Conservation (phyloP, 2,888 invertebrate genomes). For the Achlya flavicornis region DNA sequence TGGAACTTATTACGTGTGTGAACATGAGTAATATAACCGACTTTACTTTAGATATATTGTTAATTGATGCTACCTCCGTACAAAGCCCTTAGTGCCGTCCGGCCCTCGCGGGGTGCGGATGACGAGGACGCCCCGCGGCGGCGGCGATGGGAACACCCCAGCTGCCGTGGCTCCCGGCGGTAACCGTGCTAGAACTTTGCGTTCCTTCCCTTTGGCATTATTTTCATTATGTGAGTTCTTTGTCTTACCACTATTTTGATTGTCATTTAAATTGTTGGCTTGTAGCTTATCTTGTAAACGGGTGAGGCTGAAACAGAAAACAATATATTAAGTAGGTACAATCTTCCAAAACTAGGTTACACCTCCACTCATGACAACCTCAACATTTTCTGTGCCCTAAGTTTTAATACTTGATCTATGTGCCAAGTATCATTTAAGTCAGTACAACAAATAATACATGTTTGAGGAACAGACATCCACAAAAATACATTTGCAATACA, state of each 20-base stretch:
- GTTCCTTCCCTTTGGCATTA: conserved; percentile 71
- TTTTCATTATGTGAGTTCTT: conserved; percentile 60
- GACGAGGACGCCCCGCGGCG: conserved; percentile 80
- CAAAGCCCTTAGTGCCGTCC: conserved; percentile 87
- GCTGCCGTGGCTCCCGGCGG: conserved; percentile 65
- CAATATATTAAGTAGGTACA: conserved; percentile 12
- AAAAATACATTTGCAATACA: no score
- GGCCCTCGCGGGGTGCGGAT: conserved; percentile 91
- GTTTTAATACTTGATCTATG: no score
- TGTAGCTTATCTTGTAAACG: conserved; percentile 77
- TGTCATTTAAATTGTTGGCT: conserved; percentile 72
- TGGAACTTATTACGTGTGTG: conserved; percentile 52
- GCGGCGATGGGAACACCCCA: conserved; percentile 72
- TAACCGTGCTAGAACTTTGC: conserved; percentile 68
- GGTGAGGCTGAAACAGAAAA: conserved; percentile 62
- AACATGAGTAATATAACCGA: conserved; percentile 9
- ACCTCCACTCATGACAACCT: no score
- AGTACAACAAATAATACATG: no score
- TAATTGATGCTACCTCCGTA: conserved; percentile 70
- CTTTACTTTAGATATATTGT: conserved; percentile 5
- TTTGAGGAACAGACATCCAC: no score
- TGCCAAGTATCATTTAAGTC: no score
- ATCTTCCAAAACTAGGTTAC: not conserved
- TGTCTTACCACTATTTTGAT: conserved; percentile 57
- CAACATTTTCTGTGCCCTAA: no score